These are phyloP conservation scores for Lepidotrigona ventralis DNA, from an alignment of 1,140 invertebrate genomes.

Conservation along the genomic window DNA sequence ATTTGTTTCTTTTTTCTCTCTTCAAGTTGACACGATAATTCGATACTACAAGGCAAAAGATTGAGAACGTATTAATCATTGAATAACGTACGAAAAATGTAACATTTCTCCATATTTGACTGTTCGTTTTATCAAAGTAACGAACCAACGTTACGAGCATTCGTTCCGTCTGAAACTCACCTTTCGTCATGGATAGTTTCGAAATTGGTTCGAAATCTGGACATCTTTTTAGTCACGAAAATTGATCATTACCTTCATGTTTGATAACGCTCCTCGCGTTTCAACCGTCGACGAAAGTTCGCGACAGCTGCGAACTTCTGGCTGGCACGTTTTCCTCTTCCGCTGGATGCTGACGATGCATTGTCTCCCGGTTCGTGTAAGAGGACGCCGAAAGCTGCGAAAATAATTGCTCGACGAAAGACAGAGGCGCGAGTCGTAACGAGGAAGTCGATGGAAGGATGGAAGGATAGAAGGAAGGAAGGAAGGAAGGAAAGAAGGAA, in stretches of 20 bases:
- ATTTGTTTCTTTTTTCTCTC: too few species aligned
- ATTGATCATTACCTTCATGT: background rate
- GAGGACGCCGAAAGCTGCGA: slow-evolving; percentile 70
- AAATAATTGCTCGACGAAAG: slow-evolving; percentile 76
- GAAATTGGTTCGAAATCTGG: background rate
- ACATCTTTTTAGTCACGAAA: background rate
- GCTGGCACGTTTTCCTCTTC: slow-evolving; percentile 29
- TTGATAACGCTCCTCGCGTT: background rate
- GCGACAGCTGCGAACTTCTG: slow-evolving; percentile 39
- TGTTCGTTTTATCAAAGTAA: too few species aligned
- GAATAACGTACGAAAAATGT: too few species aligned
- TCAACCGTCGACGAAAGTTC: background rate
- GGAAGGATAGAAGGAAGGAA: slow-evolving; percentile 41
- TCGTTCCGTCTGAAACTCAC: too few species aligned
- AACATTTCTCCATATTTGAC: too few species aligned
- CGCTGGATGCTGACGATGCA: slow-evolving; percentile 27
- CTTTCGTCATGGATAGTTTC: too few species aligned
- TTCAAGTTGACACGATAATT: too few species aligned
- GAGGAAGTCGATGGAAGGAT: slow-evolving; percentile 23
- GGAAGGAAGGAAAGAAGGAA: slow-evolving; percentile 33
- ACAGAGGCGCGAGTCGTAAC: slow-evolving; percentile 51
- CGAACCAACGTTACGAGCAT: too few species aligned
- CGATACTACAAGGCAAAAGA: too few species aligned
- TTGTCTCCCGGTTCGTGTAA: slow-evolving; percentile 48
- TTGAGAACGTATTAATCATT: too few species aligned